Evolutionary conservation across 2,113 vertebrate genomes (phyloP).

Genomic region (Gracilinanus agilis): DNA sequence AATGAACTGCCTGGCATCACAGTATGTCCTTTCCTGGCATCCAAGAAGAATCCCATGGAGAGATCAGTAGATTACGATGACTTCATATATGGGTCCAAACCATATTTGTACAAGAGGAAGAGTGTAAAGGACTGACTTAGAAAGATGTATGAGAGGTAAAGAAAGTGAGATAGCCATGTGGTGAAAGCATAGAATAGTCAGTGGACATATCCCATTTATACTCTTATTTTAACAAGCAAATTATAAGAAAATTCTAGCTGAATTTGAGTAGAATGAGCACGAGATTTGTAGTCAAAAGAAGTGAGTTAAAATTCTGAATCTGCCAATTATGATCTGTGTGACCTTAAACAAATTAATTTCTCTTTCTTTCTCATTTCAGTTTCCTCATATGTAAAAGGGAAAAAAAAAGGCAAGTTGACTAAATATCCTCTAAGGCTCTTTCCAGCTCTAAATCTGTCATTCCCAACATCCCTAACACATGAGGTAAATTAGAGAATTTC

Average conservation of each 20-base stretch:
- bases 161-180: not conserved
- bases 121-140: not conserved
- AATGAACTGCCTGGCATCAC: not conserved
- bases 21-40: not conserved
- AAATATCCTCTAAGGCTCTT: not conserved
- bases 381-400: not conserved
- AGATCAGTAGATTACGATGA: slow-evolving; percentile 35
- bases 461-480: not conserved
- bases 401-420: too few relatives aligned
- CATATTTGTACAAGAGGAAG: not conserved
- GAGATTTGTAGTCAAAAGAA: not conserved
- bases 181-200: not conserved
- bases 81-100: not conserved
- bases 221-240: not conserved
- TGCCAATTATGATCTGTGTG: not conserved
- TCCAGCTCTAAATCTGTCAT: not conserved
- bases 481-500: not conserved
- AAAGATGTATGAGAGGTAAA: not conserved
- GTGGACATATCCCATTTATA: not conserved
- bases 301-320: not conserved
- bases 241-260: not conserved
- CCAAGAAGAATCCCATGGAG: not conserved
- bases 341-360: not conserved
- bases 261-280: not conserved
- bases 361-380: not conserved